phyloP scores from a whole-genome alignment of 2,888 invertebrate genomes.

The Pollenia griseotomentosa region DNA sequence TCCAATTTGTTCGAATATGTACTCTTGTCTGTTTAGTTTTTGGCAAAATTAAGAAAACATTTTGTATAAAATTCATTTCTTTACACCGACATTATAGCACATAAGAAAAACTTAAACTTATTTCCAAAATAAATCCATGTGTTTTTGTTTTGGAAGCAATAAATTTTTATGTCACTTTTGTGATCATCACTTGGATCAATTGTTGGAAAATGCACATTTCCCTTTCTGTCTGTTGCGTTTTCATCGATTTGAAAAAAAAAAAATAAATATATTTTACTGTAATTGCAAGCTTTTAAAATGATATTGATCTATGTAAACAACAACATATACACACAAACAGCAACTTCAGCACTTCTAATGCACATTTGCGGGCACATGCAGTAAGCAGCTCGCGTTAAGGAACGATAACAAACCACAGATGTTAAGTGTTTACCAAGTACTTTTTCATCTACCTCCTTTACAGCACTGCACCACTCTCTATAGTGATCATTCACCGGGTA shows the following conservation, averaged over 20 bases:
- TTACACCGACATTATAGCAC: background rate
- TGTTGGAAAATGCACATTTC: background rate
- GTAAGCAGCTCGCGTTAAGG: conserved; percentile 8
- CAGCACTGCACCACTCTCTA: too few species aligned
- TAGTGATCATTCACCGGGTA: background rate
- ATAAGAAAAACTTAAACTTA: background rate
- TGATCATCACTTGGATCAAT: conserved; percentile 55
- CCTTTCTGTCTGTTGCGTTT: conserved; percentile 21
- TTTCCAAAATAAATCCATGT: conserved; percentile 22
- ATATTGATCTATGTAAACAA: conserved; percentile 54
- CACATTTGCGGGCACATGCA: background rate
- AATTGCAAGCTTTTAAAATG: conserved; percentile 54
- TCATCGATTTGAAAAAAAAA: conserved; percentile 44
- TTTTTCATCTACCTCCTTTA: background rate
- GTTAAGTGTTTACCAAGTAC: conserved; percentile 70
- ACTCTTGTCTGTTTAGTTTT: conserved; percentile 3
- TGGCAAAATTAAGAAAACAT: background rate
- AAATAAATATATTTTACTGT: too few species aligned
- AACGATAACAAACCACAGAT: conserved; percentile 68
- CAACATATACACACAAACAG: conserved; percentile 14
- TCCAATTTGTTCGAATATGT: conserved; percentile 9
- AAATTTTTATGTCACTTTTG: conserved; percentile 66
- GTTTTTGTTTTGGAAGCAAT: conserved; percentile 40
- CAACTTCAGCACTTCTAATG: background rate
- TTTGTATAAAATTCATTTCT: background rate